A percentile compares a stretch with the other conserved stretches of the same genome.
phyloP scores from a whole-genome alignment of 2,888 invertebrate species.

The Leistus spinibarbis region DNA sequence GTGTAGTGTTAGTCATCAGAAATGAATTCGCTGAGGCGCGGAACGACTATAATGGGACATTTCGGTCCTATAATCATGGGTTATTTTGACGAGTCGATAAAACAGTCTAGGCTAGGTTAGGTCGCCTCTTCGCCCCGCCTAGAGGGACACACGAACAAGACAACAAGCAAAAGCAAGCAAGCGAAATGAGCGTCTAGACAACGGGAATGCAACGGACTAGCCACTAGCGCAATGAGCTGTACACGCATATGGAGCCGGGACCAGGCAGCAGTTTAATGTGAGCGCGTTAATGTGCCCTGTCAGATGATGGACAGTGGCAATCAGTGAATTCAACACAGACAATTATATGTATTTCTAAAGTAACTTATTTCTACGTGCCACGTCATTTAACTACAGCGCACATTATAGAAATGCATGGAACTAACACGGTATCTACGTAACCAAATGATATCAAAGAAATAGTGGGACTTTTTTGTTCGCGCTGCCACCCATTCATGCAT shows the following conservation, averaged over 20 bases:
- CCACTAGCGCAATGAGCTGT: conserved; percentile 20
- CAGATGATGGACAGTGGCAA: neutral
- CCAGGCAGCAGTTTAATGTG: neutral
- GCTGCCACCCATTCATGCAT: too few relatives aligned
- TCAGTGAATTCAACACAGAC: neutral
- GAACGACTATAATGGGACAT: conserved; percentile 6
- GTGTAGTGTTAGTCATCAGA: neutral
- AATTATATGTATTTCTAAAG: too few relatives aligned
- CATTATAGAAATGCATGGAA: neutral
- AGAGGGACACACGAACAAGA: neutral
- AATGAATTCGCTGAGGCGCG: conserved; percentile 2
- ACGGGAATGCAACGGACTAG: conserved; percentile 3
- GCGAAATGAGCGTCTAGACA: neutral
- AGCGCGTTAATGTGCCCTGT: neutral
- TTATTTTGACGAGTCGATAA: conserved; percentile 23
- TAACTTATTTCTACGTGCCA: neutral
- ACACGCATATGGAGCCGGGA: neutral
- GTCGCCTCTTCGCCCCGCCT: neutral
- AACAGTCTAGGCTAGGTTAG: conserved; percentile 16
- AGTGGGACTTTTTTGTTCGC: too few relatives aligned
- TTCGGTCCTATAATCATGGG: conserved; percentile 16
- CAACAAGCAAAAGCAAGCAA: neutral
- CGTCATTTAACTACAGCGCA: neutral
- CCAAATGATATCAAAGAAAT: too few relatives aligned
- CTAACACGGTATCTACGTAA: too few relatives aligned